Conservation (phyloP, 1,140 invertebrate genomes). For the Acromyrmex echinatior region DNA sequence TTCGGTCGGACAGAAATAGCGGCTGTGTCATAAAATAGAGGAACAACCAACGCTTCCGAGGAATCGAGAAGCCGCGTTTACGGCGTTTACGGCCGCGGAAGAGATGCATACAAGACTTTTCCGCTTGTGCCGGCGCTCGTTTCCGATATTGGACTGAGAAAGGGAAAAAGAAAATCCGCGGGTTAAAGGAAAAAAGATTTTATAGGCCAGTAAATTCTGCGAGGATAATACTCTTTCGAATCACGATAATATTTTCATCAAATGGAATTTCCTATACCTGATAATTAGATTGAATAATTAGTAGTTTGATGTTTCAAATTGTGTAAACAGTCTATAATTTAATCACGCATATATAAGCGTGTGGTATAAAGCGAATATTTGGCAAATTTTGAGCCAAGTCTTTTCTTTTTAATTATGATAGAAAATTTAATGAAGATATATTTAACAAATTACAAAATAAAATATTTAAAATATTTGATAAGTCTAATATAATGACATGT, state of each 20-base stretch:
- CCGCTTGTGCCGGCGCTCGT: neutral
- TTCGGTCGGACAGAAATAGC: constrained; percentile 79
- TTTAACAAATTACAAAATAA: neutral
- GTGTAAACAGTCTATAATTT: neutral
- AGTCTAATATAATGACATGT: neutral
- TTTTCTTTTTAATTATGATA: neutral
- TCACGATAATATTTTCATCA: neutral
- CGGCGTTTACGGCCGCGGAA: neutral
- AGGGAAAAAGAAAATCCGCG: neutral
- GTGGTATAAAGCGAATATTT: neutral
- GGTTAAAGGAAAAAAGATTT: constrained; percentile 5
- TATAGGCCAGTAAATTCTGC: constrained; percentile 9
- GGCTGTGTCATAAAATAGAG: constrained; percentile 50
- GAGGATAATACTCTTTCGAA: neutral
- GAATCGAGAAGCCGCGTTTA: neutral
- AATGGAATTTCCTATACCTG: neutral
- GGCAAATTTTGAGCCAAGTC: neutral
- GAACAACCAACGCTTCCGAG: constrained; percentile 45
- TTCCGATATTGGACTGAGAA: constrained; percentile 19
- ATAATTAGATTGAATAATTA: constrained; percentile 18
- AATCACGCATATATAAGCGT: neutral
- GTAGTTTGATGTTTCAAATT: too few species aligned
- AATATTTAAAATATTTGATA: constrained; percentile 5
- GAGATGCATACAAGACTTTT: constrained; percentile 19
- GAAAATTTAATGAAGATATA: neutral